Base-by-base conservation (phyloP, 2,797 vertebrate genomes). In the Chanos chanos region DNA sequence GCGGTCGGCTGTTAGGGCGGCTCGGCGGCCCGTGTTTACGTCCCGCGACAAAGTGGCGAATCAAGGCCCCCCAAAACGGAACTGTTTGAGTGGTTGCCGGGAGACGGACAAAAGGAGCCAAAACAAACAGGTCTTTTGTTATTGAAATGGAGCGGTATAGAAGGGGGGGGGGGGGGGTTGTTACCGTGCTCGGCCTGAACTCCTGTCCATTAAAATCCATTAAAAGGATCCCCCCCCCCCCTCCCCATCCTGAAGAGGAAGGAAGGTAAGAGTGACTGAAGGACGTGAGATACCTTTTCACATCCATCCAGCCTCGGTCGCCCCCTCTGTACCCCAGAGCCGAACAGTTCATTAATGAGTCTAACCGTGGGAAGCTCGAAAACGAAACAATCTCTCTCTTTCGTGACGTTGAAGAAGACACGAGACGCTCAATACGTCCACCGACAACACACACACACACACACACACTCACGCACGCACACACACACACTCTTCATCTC, bases 201-300 rank as follows among this genome's bases (percentile, higher is more conserved):
- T n/a, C n/a, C n/a, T n/a, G n/a, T n/a, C n/a, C n/a, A n/a, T n/a
- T n/a, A n/a, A n/a, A n/a, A n/a, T 83, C 78, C 78, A 82, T 84
- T 85, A 83, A 82, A 83, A 78, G 62, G 73, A 84, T 81, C 74
- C 78, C 67, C 81, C 76, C 80, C 81, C 83, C 81, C n/a, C n/a
- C n/a, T n/a, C n/a, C n/a, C n/a, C n/a, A n/a, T n/a, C n/a, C n/a
- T n/a, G n/a, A n/a, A n/a, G n/a, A n/a, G n/a, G n/a, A n/a, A n/a
- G n/a, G n/a, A n/a, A n/a, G n/a, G n/a, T n/a, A n/a, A n/a, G n/a
- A n/a, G n/a, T n/a, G n/a, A n/a, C n/a, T n/a, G n/a, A n/a, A n/a
- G n/a, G n/a, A n/a, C n/a, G n/a, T n/a, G n/a, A n/a, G n/a, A n/a
- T n/a, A n/a, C n/a, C n/a, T n/a, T n/a, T n/a, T n/a, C n/a, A n/a